Evolutionary conservation across 2,113 vertebrate genomes (phyloP).

Genomic region (Myocastor coypus): DNA sequence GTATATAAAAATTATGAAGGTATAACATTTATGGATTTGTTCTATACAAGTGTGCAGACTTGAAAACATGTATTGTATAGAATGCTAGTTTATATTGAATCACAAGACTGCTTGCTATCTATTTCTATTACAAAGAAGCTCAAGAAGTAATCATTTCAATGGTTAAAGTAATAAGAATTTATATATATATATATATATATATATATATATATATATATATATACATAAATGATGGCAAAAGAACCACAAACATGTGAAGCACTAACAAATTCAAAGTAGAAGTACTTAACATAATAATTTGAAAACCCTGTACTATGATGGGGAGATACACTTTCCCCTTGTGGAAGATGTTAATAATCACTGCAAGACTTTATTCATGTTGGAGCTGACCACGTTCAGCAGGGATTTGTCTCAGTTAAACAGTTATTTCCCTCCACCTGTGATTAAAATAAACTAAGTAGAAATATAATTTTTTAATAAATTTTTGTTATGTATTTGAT

Average conservation of each 20-base stretch:
- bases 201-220: background rate
- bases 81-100: background rate
- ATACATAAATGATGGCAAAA: conserved; percentile 26
- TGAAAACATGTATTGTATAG: background rate
- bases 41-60: background rate
- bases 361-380: background rate
- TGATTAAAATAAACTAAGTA: conserved; percentile 66
- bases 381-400: background rate
- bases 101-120: background rate
- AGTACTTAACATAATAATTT: background rate
- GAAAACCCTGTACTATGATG: conserved; percentile 29
- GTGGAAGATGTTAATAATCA: conserved; percentile 40
- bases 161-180: background rate
- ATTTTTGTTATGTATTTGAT: conserved; percentile 18
- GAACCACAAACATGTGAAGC: background rate
- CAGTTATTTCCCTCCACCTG: conserved; percentile 50
- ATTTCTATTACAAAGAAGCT: background rate
- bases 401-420: conserved; percentile 46
- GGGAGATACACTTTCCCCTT: background rate
- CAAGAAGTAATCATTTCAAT: background rate
- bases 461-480: background rate
- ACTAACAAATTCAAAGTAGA: background rate
- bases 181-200: too few relatives aligned
- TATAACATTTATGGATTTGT: background rate
- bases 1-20: background rate